These are phyloP conservation scores for Epiblema foenella DNA, from an alignment of 2,888 invertebrate genomes.

Conservation along the genomic window DNA sequence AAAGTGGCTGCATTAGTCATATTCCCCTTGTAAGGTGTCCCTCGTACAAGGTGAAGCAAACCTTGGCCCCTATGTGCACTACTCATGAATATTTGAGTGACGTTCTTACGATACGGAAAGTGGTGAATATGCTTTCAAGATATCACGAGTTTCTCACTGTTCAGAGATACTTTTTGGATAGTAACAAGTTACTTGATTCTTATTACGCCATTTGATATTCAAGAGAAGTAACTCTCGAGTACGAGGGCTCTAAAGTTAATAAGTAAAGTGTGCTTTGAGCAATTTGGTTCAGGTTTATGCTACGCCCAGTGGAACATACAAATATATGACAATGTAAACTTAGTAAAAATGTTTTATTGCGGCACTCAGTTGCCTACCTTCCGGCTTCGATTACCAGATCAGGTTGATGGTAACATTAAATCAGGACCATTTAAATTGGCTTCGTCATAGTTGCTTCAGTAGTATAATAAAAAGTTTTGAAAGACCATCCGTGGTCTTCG, in stretches of 20 bases:
- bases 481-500: too few relatives aligned
- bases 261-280: constrained; percentile 28
- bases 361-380: too few relatives aligned
- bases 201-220: constrained; percentile 44
- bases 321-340: too few relatives aligned
- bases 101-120: constrained; percentile 64
- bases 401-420: too few relatives aligned
- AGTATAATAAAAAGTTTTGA: too few relatives aligned
- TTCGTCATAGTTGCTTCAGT: too few relatives aligned
- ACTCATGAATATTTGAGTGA: constrained; percentile 76
- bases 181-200: constrained; percentile 43
- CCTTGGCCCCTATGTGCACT: constrained; percentile 68
- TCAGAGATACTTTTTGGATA: constrained; percentile 39
- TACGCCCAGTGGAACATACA: not conserved
- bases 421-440: too few relatives aligned
- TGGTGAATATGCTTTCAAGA: constrained; percentile 62
- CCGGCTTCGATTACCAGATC: too few relatives aligned
- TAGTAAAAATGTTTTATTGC: too few relatives aligned
- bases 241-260: constrained; percentile 29
- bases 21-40: constrained; percentile 59
- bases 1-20: constrained; percentile 74
- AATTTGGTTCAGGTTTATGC: constrained; percentile 28
- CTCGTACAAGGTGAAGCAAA: constrained; percentile 58
- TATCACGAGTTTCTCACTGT: constrained; percentile 42
- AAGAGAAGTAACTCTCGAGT: constrained; percentile 39